Evolutionary conservation across 2,797 vertebrate genomes (phyloP).

Genomic region (Taeniopygia guttata): DNA sequence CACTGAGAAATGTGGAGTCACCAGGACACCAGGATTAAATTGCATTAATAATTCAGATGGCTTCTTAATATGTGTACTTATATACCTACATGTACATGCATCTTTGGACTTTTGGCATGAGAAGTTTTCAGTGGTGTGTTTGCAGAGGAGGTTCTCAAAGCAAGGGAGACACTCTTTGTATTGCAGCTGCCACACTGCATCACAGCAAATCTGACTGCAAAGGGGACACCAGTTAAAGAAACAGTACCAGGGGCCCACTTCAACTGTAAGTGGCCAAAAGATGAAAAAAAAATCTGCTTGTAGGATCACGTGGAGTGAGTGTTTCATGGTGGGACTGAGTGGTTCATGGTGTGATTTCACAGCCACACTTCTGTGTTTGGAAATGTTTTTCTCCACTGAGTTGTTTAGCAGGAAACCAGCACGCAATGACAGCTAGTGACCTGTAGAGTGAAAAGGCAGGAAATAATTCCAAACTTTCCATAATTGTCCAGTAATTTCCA

Average conservation of each 20-base stretch:
- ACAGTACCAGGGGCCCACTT: background rate
- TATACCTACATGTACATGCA: background rate
- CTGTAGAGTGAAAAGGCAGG: background rate
- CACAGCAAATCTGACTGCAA: background rate
- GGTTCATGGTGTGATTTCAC: background rate
- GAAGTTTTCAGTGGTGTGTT: background rate
- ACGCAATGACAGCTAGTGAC: background rate
- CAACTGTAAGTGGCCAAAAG: background rate
- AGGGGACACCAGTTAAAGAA: background rate
- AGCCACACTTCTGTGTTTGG: background rate
- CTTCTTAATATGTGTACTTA: background rate
- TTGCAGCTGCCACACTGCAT: background rate
- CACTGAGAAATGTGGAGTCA: background rate
- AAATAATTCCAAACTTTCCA: background rate
- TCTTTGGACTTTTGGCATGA: background rate
- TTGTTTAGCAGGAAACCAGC: background rate
- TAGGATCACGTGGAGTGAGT: background rate
- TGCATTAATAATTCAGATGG: background rate
- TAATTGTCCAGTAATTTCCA: background rate
- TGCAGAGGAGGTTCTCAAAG: background rate
- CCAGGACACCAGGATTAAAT: background rate
- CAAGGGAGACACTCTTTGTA: background rate
- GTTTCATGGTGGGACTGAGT: fast-evolving
- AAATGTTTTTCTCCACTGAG: background rate
- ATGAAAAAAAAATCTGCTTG: background rate